Conservation (phyloP, 2,888 invertebrate genomes). For the Amiota communis region DNA sequence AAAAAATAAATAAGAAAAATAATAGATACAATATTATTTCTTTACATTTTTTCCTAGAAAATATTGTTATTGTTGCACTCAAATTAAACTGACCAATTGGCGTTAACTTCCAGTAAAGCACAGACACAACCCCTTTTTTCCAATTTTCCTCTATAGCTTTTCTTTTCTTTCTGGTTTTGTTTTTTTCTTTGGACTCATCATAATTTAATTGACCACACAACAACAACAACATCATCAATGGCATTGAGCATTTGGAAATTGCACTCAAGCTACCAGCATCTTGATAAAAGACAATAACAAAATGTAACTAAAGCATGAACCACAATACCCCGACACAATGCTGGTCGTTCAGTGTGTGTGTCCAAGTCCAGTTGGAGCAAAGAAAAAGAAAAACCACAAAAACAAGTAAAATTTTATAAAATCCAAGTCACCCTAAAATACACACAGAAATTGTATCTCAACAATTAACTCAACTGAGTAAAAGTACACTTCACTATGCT, state of each 20-base stretch:
- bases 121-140: slow-evolving; percentile 45
- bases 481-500: slow-evolving; percentile 33
- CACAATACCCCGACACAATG: not conserved
- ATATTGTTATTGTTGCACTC: slow-evolving; percentile 31
- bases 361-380: slow-evolving; percentile 9
- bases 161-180: not conserved
- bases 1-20: not conserved
- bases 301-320: slow-evolving; percentile 34
- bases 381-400: not conserved
- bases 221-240: slow-evolving; percentile 28
- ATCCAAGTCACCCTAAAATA: slow-evolving; percentile 23
- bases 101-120: slow-evolving; percentile 43
- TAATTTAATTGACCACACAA: slow-evolving; percentile 47
- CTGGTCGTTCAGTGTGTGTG: not conserved
- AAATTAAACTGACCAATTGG: slow-evolving; percentile 55
- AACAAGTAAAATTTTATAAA: not conserved
- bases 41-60: slow-evolving; percentile 42
- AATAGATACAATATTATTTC: not conserved
- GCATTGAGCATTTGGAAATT: slow-evolving; percentile 29
- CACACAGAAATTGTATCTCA: too few species aligned
- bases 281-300: slow-evolving; percentile 48
- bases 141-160: slow-evolving; percentile 5
- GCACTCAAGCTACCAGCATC: slow-evolving; percentile 51
- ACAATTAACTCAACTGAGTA: too few species aligned
- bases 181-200: slow-evolving; percentile 24